Base-by-base conservation (phyloP, 92 coral and sea anemone species). In the Actinostola sp. region DNA sequence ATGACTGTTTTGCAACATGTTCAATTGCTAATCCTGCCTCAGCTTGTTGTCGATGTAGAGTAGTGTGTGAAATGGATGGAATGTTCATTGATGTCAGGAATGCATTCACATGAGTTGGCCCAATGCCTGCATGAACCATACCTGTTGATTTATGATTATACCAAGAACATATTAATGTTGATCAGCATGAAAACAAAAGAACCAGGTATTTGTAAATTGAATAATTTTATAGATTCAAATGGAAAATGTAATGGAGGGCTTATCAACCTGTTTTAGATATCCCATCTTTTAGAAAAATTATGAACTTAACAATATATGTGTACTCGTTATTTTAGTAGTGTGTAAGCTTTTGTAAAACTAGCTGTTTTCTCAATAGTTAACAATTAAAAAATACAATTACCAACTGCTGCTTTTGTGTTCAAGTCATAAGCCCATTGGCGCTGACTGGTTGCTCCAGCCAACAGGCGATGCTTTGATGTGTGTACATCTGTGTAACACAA, bases 61-160 rank as follows among this genome's bases (percentile, higher is more conserved):
- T 64, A 3, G 30, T 41, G 33, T 64, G 54, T 17, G 52, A 16
- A 21, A 21, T 29, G 8, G 70, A 32, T 25, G 70, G 70, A 21
- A 64, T 45, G 13, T 64, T 64, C 32, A 64, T 64, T 41, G 70
- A 64, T 36, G 70, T 64, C 10, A 64, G 70, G 13, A 64, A 84
- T 2, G 79, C 84, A 57, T 77, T 84, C 28, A 70, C 83, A 25
- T 84, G 86, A 1, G 42, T 81, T 8, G 80, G 63, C 28, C 86
- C 80, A 1, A 72, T 64, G 55, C 86, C 80, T 36, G 80, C 87
- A 66, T 82, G 82, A 64, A 81, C 34, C 86, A 81, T 81, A 15
- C 81, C 81, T 73, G 48, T 34, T 10, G 25, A 12, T 19, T 0
- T 50, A 45, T 28, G 28, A 44, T 7, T 68, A 45, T 38, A 49